Conservation (phyloP, 2,888 invertebrate genomes). For the Hyalella azteca region DNA sequence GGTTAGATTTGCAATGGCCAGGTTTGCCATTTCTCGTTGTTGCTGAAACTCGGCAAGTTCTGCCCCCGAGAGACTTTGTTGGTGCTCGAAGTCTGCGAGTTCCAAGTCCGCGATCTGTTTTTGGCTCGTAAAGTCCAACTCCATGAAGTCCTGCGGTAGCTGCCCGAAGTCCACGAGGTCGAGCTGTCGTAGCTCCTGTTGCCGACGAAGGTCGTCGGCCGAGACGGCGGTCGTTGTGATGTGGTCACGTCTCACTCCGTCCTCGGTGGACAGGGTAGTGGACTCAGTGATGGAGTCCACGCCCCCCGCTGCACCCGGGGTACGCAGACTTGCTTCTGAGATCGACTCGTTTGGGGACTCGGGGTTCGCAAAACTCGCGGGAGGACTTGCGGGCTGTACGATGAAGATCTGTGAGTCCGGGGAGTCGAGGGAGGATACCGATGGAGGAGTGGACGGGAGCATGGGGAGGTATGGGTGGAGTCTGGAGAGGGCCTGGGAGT, state of each 20-base stretch:
- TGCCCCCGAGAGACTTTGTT: slow-evolving; percentile 20
- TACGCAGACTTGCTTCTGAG: background rate
- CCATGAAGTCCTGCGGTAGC: slow-evolving; percentile 9
- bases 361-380: background rate
- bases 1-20: slow-evolving; percentile 30
- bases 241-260: background rate
- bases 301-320: background rate
- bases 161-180: slow-evolving; percentile 26
- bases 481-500: slow-evolving; percentile 13
- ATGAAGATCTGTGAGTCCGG: slow-evolving; percentile 35
- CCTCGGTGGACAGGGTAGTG: background rate
- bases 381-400: slow-evolving; percentile 35
- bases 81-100: slow-evolving; percentile 17
- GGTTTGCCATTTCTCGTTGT: slow-evolving; percentile 38
- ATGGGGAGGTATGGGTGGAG: slow-evolving; percentile 30
- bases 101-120: slow-evolving; percentile 29
- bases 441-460: slow-evolving; percentile 20
- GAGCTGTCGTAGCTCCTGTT: background rate
- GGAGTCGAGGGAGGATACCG: slow-evolving; percentile 24
- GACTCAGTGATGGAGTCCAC: slow-evolving; percentile 18
- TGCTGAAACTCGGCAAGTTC: slow-evolving; percentile 38
- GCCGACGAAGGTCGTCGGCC: background rate
- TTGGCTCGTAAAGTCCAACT: slow-evolving; percentile 6
- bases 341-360: slow-evolving; percentile 12
- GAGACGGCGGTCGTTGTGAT: background rate